Base-by-base conservation (phyloP, 2,888 invertebrate genomes). In the Meteorus cinctellus region DNA sequence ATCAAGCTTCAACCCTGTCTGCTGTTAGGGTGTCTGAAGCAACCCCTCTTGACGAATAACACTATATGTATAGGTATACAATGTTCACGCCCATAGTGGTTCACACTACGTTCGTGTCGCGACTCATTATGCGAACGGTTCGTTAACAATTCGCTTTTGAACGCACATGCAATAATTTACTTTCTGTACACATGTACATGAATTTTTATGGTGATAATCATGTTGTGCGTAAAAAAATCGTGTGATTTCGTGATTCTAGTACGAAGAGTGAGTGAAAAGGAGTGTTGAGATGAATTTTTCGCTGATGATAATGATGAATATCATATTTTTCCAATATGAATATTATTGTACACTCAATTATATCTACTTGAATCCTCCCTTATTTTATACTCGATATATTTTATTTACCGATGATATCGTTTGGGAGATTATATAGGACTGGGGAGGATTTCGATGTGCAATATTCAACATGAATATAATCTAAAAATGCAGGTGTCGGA, bases 1-100 rank as follows among this genome's bases (percentile, higher is more conserved):
- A 82, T 82, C 86, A 83, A 82, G 82, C 41, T 67, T 24, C 36
- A 59, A 36, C 72, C 75, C 73, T 84, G 86, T 84, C 85, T 84
- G 78, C 76, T 65, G 55, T 67, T 82, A 79, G 87, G 86, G 84
- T 87, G 86, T 87, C 87, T 87, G 87, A 86, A 86, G 86, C 86
- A 82, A 86, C 82, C 81, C 65, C 85, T 87, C 84, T 81, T 84
- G 74, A 74, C 74, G 45, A 27, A 45, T 48, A 68, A 51, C 31
- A 48, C 4, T 48, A n/a, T 29, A 51, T 8, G n/a, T 68, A 19
- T 55, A 19, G n/a, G 6, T 24, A 51, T 34, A 59, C n/a, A 48
- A 31, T 36, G 16, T 63, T 68, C 27, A 29, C 27, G 24, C 48
- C 48, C 48, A 36, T 36, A 74, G 55, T 19, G 8, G 51, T 75